phyloP scores from a whole-genome alignment of 2,888 invertebrate genomes.

The Galeruca laticollis region DNA sequence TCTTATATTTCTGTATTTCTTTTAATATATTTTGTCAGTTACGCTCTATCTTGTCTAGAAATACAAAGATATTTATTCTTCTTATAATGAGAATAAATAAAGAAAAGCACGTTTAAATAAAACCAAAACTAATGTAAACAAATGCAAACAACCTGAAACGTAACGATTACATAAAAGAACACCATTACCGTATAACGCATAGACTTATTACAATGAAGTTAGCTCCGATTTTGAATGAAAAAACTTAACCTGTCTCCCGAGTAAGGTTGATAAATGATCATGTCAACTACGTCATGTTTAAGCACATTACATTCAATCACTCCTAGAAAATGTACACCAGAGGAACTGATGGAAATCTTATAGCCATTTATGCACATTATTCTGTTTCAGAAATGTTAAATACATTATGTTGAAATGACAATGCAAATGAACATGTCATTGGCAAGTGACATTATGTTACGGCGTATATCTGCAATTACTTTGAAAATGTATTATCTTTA shows the following conservation, averaged over 20 bases:
- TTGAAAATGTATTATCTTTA: neutral
- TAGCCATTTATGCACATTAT: slow-evolving; percentile 12
- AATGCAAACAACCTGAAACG: neutral
- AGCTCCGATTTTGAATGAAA: slow-evolving; percentile 23
- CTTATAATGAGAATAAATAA: neutral
- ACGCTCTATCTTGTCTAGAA: too few relatives aligned
- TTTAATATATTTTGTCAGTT: too few relatives aligned
- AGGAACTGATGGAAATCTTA: slow-evolving; percentile 28
- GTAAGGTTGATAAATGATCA: slow-evolving; percentile 28
- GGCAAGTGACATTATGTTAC: neutral
- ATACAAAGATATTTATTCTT: neutral
- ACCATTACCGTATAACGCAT: slow-evolving; percentile 12
- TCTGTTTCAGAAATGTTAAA: slow-evolving; percentile 4
- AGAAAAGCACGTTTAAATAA: neutral
- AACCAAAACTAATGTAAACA: neutral
- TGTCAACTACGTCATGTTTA: slow-evolving; percentile 31
- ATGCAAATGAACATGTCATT: slow-evolving; percentile 14
- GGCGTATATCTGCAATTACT: neutral
- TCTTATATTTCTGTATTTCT: too few relatives aligned
- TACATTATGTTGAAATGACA: slow-evolving; percentile 11
- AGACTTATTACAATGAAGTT: slow-evolving; percentile 14
- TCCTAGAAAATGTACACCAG: slow-evolving; percentile 21
- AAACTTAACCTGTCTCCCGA: slow-evolving; percentile 26
- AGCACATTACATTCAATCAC: slow-evolving; percentile 35
- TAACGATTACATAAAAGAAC: slow-evolving; percentile 7